Percentiles rank a stretch among this genome's conserved stretches.
Evolutionary conservation across 2,113 vertebrate genomes (phyloP).

Genomic region (Naja naja): DNA sequence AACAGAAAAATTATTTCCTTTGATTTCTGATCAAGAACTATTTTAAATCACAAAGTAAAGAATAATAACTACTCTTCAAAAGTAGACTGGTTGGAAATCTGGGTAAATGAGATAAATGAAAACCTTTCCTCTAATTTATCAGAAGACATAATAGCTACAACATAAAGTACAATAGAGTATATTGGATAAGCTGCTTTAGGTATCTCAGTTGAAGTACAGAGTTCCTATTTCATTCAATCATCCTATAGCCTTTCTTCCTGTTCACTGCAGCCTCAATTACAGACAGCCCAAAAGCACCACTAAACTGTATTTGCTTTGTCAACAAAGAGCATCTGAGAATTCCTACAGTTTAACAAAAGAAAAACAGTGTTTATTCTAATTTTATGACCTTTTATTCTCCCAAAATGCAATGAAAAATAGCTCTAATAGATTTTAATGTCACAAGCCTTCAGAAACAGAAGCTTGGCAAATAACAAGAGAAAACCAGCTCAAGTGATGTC

Average conservation of each 20-base stretch:
- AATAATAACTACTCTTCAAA: constrained; percentile 23
- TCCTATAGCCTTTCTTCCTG: constrained; percentile 27
- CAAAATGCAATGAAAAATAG: constrained; percentile 29
- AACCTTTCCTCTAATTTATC: constrained; percentile 31
- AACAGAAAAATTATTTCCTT: constrained; percentile 31
- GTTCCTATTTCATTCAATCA: constrained; percentile 24
- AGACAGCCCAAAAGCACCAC: constrained; percentile 36
- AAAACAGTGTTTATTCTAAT: constrained; percentile 23
- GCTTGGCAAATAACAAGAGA: constrained; percentile 1
- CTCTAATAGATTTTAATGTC: constrained; percentile 29
- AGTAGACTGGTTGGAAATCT: constrained; percentile 41
- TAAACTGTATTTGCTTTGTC: constrained; percentile 22
- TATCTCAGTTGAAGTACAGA: constrained; percentile 28
- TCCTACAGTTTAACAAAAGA: neutral
- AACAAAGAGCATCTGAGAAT: constrained; percentile 12
- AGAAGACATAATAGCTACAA: constrained; percentile 44
- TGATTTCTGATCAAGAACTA: constrained; percentile 46
- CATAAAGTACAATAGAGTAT: constrained; percentile 42
- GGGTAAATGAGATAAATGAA: constrained; percentile 54
- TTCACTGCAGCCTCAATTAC: constrained; percentile 30
- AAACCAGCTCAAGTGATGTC: neutral
- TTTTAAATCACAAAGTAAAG: constrained; percentile 48
- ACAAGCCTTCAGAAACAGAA: constrained; percentile 19
- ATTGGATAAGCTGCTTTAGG: constrained; percentile 38
- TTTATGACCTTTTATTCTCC: constrained; percentile 37